Evolutionary conservation across 2,113 vertebrate species (phyloP).

Genomic region (Thamnaconus septentrionalis): DNA sequence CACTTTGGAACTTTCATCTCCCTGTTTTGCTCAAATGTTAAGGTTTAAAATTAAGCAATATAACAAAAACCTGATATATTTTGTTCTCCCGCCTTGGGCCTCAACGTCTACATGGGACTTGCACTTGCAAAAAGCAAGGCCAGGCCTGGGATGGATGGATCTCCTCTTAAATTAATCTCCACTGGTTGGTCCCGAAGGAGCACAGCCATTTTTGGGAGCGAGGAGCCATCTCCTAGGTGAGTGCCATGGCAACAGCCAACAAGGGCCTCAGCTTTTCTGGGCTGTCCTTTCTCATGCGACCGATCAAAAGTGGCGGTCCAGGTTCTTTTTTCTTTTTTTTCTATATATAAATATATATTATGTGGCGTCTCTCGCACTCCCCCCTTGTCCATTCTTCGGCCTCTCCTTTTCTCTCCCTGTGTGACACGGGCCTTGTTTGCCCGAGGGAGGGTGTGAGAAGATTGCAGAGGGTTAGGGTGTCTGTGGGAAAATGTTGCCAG

Average conservation of each 20-base stretch:
- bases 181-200: slow-evolving; percentile 60
- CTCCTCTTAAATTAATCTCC: slow-evolving; percentile 66
- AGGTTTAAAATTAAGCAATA: neutral
- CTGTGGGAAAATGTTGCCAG: slow-evolving; percentile 74
- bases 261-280: slow-evolving; percentile 62
- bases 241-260: slow-evolving; percentile 73
- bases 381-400: slow-evolving; percentile 48
- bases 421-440: slow-evolving; percentile 48
- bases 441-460: slow-evolving; percentile 62
- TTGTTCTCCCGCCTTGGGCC: neutral
- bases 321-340: slow-evolving; percentile 55
- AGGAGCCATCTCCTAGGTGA: slow-evolving; percentile 76
- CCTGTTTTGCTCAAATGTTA: slow-evolving; percentile 13
- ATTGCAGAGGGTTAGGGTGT: slow-evolving; percentile 43
- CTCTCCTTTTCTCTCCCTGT: slow-evolving; percentile 46
- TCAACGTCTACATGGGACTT: slow-evolving; percentile 12
- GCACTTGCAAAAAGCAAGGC: slow-evolving; percentile 37
- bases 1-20: slow-evolving; percentile 1
- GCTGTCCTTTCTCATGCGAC: slow-evolving; percentile 69
- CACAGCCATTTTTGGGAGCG: slow-evolving; percentile 68
- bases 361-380: slow-evolving; percentile 42
- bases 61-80: too few relatives aligned
- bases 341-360: slow-evolving; percentile 10
- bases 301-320: slow-evolving; percentile 68
- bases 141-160: slow-evolving; percentile 69